phyloP scores from a whole-genome alignment of 2,113 vertebrate species.

The Calcarius ornatus region DNA sequence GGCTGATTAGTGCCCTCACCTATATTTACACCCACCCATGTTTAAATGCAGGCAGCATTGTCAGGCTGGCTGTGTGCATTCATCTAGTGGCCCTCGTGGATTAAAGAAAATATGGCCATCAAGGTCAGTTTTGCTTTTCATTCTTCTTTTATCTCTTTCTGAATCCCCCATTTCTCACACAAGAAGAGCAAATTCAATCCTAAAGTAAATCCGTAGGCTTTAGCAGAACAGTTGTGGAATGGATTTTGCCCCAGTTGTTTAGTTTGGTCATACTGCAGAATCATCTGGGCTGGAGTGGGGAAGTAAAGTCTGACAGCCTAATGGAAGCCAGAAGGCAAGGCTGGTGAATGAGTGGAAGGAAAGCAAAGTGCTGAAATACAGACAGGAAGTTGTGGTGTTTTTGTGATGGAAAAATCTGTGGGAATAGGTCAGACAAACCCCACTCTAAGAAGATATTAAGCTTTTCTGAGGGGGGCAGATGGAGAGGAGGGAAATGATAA shows the following conservation, averaged over 20 bases:
- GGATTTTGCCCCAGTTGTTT: neutral
- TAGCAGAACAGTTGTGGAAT: slow-evolving; percentile 5
- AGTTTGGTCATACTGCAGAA: neutral
- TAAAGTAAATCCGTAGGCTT: neutral
- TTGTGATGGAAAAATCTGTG: neutral
- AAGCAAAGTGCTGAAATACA: neutral
- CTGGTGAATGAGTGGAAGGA: neutral
- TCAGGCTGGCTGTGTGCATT: slow-evolving; percentile 55
- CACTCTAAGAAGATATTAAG: neutral
- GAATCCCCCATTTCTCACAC: neutral
- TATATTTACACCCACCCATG: slow-evolving; percentile 72
- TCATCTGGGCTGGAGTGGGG: neutral
- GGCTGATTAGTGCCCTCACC: slow-evolving; percentile 77
- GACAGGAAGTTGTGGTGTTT: neutral
- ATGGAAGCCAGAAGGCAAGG: neutral
- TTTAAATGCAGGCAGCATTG: slow-evolving; percentile 65
- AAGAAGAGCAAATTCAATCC: neutral
- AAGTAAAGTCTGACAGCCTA: neutral
- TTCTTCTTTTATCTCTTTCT: slow-evolving; percentile 10
- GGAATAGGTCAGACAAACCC: neutral
- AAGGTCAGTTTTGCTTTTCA: slow-evolving; percentile 42
- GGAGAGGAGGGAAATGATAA: neutral
- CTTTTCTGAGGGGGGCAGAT: neutral
- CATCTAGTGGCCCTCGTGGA: slow-evolving; percentile 30
- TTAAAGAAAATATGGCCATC: slow-evolving; percentile 64